phyloP scores from a whole-genome alignment of 2,113 vertebrate species.

The Cynocephalus volans region DNA sequence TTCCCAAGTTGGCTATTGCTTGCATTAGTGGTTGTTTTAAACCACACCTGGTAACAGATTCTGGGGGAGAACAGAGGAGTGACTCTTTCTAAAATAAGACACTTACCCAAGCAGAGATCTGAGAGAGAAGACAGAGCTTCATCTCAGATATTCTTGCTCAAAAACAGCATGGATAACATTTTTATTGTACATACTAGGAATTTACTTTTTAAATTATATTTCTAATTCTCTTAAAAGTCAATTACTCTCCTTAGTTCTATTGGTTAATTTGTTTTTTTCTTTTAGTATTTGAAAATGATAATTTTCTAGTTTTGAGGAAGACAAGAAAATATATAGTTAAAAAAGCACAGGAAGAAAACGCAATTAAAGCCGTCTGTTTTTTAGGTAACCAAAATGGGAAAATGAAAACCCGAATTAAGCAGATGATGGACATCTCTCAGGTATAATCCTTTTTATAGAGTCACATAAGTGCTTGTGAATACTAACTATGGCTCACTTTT shows the following conservation, averaged over 20 bases:
- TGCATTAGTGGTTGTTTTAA: not conserved
- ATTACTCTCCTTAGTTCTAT: not conserved
- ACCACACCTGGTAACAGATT: not conserved
- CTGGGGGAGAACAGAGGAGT: not conserved
- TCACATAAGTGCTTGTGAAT: not conserved
- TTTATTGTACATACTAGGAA: not conserved
- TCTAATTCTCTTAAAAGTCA: not conserved
- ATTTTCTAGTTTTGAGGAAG: not conserved
- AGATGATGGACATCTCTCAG: constrained; percentile 98
- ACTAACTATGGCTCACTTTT: not conserved
- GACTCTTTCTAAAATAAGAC: not conserved
- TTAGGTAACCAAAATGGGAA: constrained; percentile 92
- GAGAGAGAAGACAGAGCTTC: not conserved
- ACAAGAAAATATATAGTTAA: not conserved
- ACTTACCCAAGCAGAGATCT: not conserved
- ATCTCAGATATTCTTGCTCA: not conserved
- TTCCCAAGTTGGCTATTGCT: not conserved
- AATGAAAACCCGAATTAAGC: constrained; percentile 93
- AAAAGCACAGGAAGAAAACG: constrained; percentile 35
- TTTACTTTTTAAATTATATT: not conserved
- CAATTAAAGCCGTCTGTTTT: constrained; percentile 73
- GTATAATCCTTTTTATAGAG: constrained; percentile 87
- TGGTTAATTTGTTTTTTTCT: not conserved
- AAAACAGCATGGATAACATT: not conserved
- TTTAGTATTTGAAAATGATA: constrained; percentile 12